phyloP scores from a whole-genome alignment of 1,140 invertebrate species.

The Nymphalis io region DNA sequence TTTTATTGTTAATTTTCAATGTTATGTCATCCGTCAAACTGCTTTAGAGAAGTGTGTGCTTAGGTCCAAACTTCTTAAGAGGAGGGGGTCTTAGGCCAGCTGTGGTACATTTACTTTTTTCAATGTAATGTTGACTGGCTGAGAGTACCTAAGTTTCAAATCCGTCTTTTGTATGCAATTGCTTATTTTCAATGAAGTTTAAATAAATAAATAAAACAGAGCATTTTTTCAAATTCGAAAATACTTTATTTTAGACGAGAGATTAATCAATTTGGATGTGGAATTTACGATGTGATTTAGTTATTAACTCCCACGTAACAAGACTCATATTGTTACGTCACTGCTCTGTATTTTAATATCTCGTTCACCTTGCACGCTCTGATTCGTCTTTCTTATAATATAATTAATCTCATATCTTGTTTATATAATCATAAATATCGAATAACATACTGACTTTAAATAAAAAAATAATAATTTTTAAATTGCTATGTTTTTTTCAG shows the following conservation, averaged over 20 bases:
- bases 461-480: background rate
- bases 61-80: too few species aligned
- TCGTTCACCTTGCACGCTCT: slow-evolving; percentile 13
- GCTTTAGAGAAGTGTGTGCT: too few species aligned
- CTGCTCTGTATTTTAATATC: slow-evolving; percentile 26
- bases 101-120: too few species aligned
- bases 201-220: too few species aligned
- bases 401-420: slow-evolving; percentile 22
- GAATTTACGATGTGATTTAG: slow-evolving; percentile 23
- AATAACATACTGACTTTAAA: background rate
- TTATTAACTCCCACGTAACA: slow-evolving; percentile 22
- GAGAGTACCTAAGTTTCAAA: too few species aligned
- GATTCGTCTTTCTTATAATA: slow-evolving; percentile 14
- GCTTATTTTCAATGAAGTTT: too few species aligned
- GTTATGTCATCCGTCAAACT: too few species aligned
- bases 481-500: too few species aligned
- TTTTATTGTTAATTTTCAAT: background rate
- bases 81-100: too few species aligned
- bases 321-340: slow-evolving; percentile 27
- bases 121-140: too few species aligned
- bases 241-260: slow-evolving; percentile 3
- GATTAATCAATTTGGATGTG: slow-evolving; percentile 14
- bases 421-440: background rate
- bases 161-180: too few species aligned
- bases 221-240: too few species aligned